These are phyloP conservation scores for Palythoa grandiflora DNA, from an alignment of 92 coral and sea anemone genomes.

Conservation along the genomic window DNA sequence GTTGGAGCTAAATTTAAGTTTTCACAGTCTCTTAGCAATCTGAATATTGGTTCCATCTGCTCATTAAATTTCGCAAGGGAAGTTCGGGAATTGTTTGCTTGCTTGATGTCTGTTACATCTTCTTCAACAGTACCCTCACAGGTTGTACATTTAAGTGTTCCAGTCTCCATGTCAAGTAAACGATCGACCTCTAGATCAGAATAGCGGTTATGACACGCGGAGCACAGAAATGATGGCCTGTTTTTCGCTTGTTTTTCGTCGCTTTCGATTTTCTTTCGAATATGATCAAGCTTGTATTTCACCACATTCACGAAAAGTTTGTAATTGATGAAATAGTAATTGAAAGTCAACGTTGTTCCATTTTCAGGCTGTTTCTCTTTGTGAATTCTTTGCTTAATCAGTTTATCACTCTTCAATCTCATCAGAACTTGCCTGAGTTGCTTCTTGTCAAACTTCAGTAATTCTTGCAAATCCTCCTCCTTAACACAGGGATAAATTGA, in stretches of 20 bases:
- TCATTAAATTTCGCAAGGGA: conserved; percentile 92
- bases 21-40: conserved; percentile 87
- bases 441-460: conserved; percentile 89
- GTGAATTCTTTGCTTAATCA: conserved; percentile 88
- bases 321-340: conserved; percentile 93
- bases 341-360: conserved; percentile 82
- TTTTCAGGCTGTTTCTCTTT: conserved; percentile 93
- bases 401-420: conserved; percentile 93
- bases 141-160: conserved; percentile 77
- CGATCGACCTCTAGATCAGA: conserved; percentile 96
- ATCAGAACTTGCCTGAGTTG: conserved; percentile 84
- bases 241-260: conserved; percentile 97
- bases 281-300: conserved; percentile 93
- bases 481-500: conserved; percentile 90
- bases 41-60: conserved; percentile 89
- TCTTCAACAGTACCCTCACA: conserved; percentile 93
- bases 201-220: conserved; percentile 81
- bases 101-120: conserved; percentile 84
- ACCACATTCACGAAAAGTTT: conserved; percentile 97
- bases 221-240: conserved; percentile 94
- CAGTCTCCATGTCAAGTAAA: conserved; percentile 77
- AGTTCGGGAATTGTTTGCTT: conserved; percentile 84
- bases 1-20: conserved; percentile 94
- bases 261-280: conserved; percentile 96
- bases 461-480: conserved; percentile 91